These are phyloP conservation scores for Periphyllus acericola DNA, from an alignment of 2,888 invertebrate genomes.

Conservation along the genomic window DNA sequence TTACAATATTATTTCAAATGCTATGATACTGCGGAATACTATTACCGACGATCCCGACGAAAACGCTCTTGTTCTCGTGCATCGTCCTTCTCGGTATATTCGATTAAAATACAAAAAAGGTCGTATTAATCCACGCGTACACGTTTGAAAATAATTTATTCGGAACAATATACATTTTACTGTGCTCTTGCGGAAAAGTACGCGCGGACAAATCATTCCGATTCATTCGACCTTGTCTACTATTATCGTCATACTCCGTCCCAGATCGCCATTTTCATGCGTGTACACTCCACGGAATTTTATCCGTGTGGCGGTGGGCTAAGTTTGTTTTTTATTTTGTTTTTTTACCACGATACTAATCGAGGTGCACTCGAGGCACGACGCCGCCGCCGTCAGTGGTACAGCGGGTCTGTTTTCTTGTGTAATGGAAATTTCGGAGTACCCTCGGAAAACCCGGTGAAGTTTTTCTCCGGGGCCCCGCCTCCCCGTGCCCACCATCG, in stretches of 20 bases:
- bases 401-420: conserved; percentile 14
- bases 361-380: neutral
- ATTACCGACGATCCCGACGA: too few relatives aligned
- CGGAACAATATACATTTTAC: neutral
- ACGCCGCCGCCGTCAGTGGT: neutral
- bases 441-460: conserved; percentile 43
- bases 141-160: too few relatives aligned
- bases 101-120: too few relatives aligned
- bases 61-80: too few relatives aligned
- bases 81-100: too few relatives aligned
- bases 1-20: too few relatives aligned
- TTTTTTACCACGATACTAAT: conserved; percentile 1
- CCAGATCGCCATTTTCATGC: neutral
- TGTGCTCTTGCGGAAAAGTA: neutral
- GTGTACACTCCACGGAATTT: too few relatives aligned
- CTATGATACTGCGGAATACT: too few relatives aligned
- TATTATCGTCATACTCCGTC: neutral
- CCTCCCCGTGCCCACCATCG: neutral
- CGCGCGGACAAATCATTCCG: neutral
- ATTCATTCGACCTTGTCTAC: neutral
- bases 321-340: neutral
- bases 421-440: conserved; percentile 37
- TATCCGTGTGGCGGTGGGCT: neutral
- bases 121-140: too few relatives aligned
- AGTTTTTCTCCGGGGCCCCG: conserved; percentile 22